Evolutionary conservation across 2,113 vertebrate genomes (phyloP), one percentile per base, ranked within the genome.

Genomic region (Gulo gulo): DNA sequence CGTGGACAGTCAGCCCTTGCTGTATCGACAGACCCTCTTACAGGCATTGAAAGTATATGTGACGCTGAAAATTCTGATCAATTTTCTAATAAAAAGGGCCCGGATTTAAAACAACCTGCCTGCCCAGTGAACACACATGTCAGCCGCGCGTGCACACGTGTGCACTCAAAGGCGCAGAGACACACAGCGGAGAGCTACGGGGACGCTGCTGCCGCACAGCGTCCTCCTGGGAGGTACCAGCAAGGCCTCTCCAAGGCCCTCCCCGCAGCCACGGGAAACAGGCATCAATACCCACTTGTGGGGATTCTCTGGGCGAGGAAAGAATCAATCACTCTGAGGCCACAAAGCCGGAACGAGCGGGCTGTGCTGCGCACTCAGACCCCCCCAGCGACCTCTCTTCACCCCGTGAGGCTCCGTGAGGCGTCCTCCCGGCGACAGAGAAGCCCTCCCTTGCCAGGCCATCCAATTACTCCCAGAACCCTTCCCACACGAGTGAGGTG

Each of bases 71-170:
- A 39, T 65, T 59, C 31, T 57, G 76, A 78, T 39, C 18, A 13
- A 36, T 0, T 11, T 59, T 74, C 84, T 74, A 52, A 86, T 7
- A 42, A 36, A 67, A 78, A 95, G 55, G 18, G 15, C 34, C 63
- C 15, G n/a, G 81, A 42, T 82, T 57, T 71, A 16, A 57, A 92
- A 21, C 39, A 47, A 42, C 42, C 67, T 12, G 42, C 23, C 42
- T 69, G 76, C 67, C 73, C 26, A 11, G 3, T n/a, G 26, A 4
- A 9, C 7, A 4, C 11, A n/a, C 13, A n/a, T 52, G 26, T 26
- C 20, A 6, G 29, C 73, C 2, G 31, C 0, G 24, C 24, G 65
- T 2, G 20, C 10, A 7, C 0, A 3, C 2, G 12, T 2, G 15
- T 13, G 29, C 14, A 16, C 7, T 29, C n/a, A 45, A 29, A 88